phyloP scores from a whole-genome alignment of 2,797 vertebrate species.

The Enteromius afrohamiltoni region DNA sequence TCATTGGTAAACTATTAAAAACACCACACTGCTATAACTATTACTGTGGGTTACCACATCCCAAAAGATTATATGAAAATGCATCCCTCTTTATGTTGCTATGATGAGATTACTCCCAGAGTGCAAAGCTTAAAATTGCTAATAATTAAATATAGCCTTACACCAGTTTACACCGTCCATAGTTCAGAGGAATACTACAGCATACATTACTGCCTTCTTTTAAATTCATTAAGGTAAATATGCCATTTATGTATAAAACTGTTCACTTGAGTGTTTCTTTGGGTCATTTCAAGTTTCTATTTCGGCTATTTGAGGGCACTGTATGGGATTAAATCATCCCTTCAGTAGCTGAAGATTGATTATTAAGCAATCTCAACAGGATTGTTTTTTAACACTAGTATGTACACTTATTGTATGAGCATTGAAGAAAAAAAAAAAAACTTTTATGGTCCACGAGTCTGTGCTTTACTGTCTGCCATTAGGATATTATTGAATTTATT shows the following conservation, averaged over 20 bases:
- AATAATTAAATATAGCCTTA: constrained; percentile 14
- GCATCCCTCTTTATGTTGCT: constrained; percentile 8
- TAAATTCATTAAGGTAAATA: background rate
- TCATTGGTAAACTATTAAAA: constrained; percentile 32
- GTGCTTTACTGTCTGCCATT: constrained; percentile 71
- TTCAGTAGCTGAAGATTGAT: constrained; percentile 47
- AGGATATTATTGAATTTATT: constrained; percentile 65
- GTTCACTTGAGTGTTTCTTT: constrained; percentile 24
- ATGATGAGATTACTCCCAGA: constrained; percentile 14
- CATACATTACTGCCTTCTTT: background rate
- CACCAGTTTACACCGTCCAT: background rate
- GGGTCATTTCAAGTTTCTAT: constrained; percentile 16
- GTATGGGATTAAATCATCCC: constrained; percentile 30
- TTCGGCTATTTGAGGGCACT: constrained; percentile 45
- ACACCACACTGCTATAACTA: constrained; percentile 15
- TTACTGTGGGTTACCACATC: constrained; percentile 12
- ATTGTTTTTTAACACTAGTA: constrained; percentile 29
- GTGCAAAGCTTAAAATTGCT: constrained; percentile 4
- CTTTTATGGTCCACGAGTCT: constrained; percentile 65
- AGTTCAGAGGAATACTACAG: background rate
- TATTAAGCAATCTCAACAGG: constrained; percentile 39
- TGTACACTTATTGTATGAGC: constrained; percentile 8
- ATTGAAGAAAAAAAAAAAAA: constrained; percentile 51
- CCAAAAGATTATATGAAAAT: constrained; percentile 19
- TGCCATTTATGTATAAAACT: background rate